Base-by-base conservation (phyloP, 37 sponge, comb jelly and placozoan species). In the Tethya wilhelma region DNA sequence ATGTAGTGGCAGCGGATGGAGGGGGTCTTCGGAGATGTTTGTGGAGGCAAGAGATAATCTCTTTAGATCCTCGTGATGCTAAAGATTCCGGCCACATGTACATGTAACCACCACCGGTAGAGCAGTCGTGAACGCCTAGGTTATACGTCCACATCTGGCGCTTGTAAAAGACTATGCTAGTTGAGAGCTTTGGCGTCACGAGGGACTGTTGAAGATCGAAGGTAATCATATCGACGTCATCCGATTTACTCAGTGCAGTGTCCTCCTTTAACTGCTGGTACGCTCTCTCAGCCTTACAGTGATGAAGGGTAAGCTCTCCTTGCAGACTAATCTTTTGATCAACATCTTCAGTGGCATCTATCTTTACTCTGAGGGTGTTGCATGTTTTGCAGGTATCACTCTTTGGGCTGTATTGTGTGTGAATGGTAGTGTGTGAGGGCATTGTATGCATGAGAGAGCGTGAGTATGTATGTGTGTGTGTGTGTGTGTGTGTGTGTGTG, bases 71-170 rank as follows among this genome's bases (percentile, higher is more conserved):
- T 23, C 81, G 33, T 1, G 71, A 80, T 5, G 81, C 71, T 23
- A 67, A 38, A 38, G 46, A 37, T 69, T 80, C 70, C 7, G 37
- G 33, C 81, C 81, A 80, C 59, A 80, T 65, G 45, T 57, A 46
- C 81, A 80, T 80, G 59, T 4, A 70, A 0, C 69, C 81, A 28
- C 38, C 55, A 4, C n/a, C 71, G 30, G 71, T 71, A 11, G 44
- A 29, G 36, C 71, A 70, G 44, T 69, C 38, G 62, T 80, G 71
- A 5, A 80, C 70, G 25, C 81, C 81, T 9, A 69, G 59, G 69
- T 80, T 80, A 32, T 80, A 80, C 12, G 72, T 70, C 81, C 81
- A 80, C 33, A 80, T 30, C 28, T 80, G 71, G n/a, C 81, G 26
- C 30, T 71, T 71, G 44, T 80, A 80, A 44, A 38, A 69, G 2